These are phyloP conservation scores for Theropithecus gelada DNA, from an alignment of 2,113 vertebrate genomes.

Conservation along the genomic window DNA sequence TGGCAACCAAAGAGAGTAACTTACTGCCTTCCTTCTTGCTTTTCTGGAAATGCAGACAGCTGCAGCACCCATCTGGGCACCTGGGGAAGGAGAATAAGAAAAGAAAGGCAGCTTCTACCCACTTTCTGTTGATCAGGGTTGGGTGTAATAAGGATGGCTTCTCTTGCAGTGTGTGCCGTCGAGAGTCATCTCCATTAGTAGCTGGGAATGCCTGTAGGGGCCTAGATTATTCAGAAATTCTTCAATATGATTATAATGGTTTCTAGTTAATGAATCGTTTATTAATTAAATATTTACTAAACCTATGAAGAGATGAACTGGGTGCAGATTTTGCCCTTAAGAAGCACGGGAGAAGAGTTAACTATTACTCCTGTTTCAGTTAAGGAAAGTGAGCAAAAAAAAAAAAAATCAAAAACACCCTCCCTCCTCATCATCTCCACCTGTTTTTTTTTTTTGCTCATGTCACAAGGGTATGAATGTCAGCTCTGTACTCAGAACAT, in stretches of 20 bases:
- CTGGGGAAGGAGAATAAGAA: background rate
- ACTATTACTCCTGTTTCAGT: background rate
- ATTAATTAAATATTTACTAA: constrained; percentile 15
- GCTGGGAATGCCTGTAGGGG: background rate
- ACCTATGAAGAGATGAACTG: background rate
- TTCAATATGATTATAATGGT: background rate
- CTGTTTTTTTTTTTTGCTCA: background rate
- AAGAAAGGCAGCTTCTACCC: accelerated
- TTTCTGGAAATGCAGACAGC: constrained; percentile 2
- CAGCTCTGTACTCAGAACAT: background rate
- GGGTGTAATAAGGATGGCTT: background rate
- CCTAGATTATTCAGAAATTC: background rate
- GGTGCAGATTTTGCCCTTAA: background rate
- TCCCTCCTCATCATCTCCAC: background rate
- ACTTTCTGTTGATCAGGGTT: background rate
- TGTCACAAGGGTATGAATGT: background rate
- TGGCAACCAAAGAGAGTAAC: background rate
- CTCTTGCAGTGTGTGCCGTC: background rate
- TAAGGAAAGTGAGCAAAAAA: background rate
- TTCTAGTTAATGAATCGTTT: background rate
- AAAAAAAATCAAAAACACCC: background rate
- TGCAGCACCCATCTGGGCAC: constrained; percentile 2
- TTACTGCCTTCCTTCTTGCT: background rate
- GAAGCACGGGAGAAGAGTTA: background rate
- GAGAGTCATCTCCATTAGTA: background rate